phyloP scores from a whole-genome alignment of 2,113 vertebrate genomes.

The Tychaedon coryphoeus region DNA sequence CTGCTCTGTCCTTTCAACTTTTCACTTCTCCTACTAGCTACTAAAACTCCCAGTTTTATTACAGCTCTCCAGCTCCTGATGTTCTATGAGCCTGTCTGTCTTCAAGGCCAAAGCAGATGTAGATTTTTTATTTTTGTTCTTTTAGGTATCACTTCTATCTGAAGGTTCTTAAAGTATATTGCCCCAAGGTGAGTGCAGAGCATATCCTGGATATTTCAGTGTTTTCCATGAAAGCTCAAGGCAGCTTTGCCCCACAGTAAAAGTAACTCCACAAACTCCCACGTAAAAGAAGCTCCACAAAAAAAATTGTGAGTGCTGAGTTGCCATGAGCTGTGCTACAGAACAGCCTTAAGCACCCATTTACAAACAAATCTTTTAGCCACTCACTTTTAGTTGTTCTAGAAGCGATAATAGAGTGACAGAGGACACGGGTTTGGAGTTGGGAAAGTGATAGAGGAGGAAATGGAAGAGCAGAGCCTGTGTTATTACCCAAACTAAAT shows the following conservation, averaged over 20 bases:
- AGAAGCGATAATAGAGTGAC: background rate
- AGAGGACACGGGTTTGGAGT: background rate
- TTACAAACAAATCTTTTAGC: background rate
- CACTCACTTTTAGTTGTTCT: background rate
- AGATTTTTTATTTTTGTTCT: background rate
- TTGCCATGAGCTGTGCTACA: accelerated
- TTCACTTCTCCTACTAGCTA: background rate
- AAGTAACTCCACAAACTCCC: background rate
- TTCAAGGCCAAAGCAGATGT: background rate
- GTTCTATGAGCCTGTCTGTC: background rate
- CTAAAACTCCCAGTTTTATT: background rate
- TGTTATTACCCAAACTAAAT: background rate
- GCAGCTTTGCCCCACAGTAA: background rate
- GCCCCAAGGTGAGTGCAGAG: background rate
- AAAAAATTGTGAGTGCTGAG: accelerated
- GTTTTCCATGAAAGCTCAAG: background rate
- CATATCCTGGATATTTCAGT: accelerated
- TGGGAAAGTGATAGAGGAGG: background rate
- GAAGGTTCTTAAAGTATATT: background rate
- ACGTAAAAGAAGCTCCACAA: background rate
- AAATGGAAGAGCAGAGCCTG: background rate
- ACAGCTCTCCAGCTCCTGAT: background rate
- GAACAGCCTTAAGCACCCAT: background rate
- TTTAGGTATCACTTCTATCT: background rate
- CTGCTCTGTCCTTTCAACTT: background rate